Conservation (phyloP, 30 jellyfish, hydroid and myxozoan genomes). For the Aurelia coerulea region DNA sequence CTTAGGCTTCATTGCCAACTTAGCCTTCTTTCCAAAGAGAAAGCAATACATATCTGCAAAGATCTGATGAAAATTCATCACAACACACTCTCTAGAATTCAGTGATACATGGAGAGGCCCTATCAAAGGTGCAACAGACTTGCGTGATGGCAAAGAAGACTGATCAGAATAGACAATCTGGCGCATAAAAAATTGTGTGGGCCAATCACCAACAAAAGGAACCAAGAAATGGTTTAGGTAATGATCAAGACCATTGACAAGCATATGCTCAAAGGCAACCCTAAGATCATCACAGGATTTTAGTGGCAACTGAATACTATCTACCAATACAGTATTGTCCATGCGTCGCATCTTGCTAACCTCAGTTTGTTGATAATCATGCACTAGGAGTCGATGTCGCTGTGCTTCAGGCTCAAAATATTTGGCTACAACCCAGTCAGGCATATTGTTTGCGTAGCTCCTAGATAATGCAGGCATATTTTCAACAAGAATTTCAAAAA, state of each 20-base stretch:
- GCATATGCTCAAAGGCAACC: slow-evolving; percentile 8
- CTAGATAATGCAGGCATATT: neutral
- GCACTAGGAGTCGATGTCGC: neutral
- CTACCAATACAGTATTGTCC: slow-evolving; percentile 18
- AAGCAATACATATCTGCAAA: slow-evolving; percentile 15
- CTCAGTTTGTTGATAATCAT: slow-evolving; percentile 16
- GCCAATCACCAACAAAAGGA: slow-evolving; percentile 61
- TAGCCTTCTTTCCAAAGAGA: slow-evolving; percentile 30
- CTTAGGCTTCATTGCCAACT: too few relatives aligned
- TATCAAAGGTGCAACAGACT: slow-evolving; percentile 17
- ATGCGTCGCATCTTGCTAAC: neutral
- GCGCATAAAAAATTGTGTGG: slow-evolving; percentile 51
- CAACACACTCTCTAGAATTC: slow-evolving; percentile 41
- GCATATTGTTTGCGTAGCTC: slow-evolving; percentile 9
- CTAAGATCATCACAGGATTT: slow-evolving; percentile 2
- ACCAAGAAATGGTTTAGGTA: slow-evolving; percentile 44
- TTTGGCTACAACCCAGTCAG: slow-evolving; percentile 23
- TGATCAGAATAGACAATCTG: slow-evolving; percentile 10
- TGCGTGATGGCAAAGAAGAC: neutral
- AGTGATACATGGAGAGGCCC: too few relatives aligned
- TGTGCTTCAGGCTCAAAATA: slow-evolving; percentile 13
- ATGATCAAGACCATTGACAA: slow-evolving; percentile 34
- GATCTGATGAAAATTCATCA: slow-evolving; percentile 18
- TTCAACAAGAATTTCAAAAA: neutral
- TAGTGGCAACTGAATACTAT: neutral